phyloP scores from a whole-genome alignment of 2,113 vertebrate species.

The Pantherophis guttatus region DNA sequence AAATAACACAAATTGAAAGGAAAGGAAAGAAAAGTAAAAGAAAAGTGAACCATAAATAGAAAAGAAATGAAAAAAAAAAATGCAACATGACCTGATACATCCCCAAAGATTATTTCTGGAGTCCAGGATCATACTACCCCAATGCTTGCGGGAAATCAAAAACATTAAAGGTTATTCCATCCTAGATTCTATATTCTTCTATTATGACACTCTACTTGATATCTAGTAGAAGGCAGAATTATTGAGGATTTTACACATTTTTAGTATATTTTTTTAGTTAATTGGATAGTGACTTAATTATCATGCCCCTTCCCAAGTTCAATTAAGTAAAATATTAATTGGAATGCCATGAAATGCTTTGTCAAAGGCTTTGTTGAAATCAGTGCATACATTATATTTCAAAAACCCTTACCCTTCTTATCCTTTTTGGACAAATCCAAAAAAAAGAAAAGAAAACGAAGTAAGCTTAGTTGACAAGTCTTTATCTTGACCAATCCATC shows the following conservation, averaged over 20 bases:
- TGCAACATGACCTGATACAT: background rate
- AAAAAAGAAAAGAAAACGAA: background rate
- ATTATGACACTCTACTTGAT: background rate
- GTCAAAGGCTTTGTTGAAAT: background rate
- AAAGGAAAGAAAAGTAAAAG: background rate
- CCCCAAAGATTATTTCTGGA: background rate
- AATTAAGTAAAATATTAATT: background rate
- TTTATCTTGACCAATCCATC: background rate
- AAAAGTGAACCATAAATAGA: background rate
- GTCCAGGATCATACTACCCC: background rate
- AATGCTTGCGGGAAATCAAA: background rate
- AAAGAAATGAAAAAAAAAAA: background rate
- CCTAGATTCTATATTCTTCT: background rate
- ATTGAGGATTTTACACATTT: background rate
- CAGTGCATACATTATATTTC: background rate
- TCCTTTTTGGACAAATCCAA: background rate
- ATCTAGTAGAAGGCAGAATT: background rate
- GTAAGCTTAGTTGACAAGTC: background rate
- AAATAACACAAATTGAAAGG: background rate
- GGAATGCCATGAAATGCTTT: background rate
- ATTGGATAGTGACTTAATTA: background rate
- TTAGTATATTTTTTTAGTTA: background rate
- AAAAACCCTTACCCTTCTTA: background rate
- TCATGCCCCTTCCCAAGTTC: background rate
- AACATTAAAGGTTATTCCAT: background rate